Percentiles rank a stretch among this genome's conserved stretches.
Evolutionary conservation across 2,797 vertebrate species (phyloP).

Genomic region (Valencia hispanica): DNA sequence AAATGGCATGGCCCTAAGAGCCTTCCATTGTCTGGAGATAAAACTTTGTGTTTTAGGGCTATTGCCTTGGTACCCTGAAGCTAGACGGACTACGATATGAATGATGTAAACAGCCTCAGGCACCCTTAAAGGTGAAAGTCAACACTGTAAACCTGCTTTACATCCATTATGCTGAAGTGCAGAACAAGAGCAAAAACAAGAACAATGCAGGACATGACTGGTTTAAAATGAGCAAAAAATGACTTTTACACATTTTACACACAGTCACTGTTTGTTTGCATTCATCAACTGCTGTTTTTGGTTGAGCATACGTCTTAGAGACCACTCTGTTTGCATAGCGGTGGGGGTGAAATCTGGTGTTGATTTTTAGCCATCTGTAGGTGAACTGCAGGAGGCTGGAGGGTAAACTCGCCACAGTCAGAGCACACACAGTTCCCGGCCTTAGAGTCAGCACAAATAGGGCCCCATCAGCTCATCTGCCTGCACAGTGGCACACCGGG

Average conservation of each 20-base stretch:
- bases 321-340: slow-evolving; percentile 47
- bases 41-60: slow-evolving; percentile 1
- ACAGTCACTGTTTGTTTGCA: neutral
- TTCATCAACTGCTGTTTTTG: slow-evolving; percentile 7
- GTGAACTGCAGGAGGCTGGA: slow-evolving; percentile 64
- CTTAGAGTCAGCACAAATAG: slow-evolving; percentile 79
- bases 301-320: slow-evolving; percentile 39
- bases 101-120: slow-evolving; percentile 33
- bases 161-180: neutral
- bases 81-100: slow-evolving; percentile 1
- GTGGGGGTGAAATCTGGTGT: slow-evolving; percentile 56
- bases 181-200: slow-evolving; percentile 18
- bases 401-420: slow-evolving; percentile 54
- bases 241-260: neutral
- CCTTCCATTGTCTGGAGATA: slow-evolving; percentile 11
- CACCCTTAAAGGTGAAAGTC: slow-evolving; percentile 32
- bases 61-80: slow-evolving; percentile 12
- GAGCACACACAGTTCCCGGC: slow-evolving; percentile 54
- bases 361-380: slow-evolving; percentile 70
- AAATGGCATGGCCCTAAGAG: neutral
- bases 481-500: slow-evolving; percentile 51
- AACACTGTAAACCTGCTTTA: slow-evolving; percentile 18
- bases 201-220: slow-evolving; percentile 3
- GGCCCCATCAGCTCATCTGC: slow-evolving; percentile 61
- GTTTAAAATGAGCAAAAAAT: neutral